phyloP scores from a whole-genome alignment of 2,113 vertebrate species.

The Carlito syrichta region DNA sequence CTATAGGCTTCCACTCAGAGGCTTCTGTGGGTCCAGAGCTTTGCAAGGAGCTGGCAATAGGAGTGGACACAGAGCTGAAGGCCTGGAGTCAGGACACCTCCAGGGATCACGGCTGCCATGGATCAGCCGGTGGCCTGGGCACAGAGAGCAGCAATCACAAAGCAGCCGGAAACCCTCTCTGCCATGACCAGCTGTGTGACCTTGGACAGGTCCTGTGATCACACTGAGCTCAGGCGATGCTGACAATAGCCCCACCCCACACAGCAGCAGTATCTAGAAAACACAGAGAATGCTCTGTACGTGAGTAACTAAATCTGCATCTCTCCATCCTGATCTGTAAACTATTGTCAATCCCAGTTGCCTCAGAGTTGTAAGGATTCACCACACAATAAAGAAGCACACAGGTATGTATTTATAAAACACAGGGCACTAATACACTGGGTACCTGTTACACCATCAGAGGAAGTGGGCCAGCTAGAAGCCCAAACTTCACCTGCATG shows the following conservation, averaged over 20 bases:
- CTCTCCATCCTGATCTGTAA: background rate
- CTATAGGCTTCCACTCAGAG: background rate
- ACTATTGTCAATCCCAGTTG: background rate
- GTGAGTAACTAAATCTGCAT: background rate
- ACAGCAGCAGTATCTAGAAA: background rate
- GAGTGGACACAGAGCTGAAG: background rate
- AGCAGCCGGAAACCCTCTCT: background rate
- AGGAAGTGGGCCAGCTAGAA: too few relatives aligned
- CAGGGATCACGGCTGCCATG: background rate
- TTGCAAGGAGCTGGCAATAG: accelerated
- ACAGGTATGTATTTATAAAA: background rate
- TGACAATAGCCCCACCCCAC: background rate
- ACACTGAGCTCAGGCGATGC: accelerated
- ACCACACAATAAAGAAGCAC: background rate
- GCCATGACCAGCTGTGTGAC: background rate
- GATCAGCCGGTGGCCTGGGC: accelerated
- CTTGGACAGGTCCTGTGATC: background rate
- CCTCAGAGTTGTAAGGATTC: background rate
- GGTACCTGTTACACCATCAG: too few relatives aligned
- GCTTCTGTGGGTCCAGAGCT: background rate
- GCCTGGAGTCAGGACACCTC: background rate
- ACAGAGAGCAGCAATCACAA: background rate
- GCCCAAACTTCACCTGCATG: too few relatives aligned
- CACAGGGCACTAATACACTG: background rate
- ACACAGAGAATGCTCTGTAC: too few relatives aligned